Evolutionary conservation across 2,113 vertebrate species (phyloP).

Genomic region (Labrus mixtus): DNA sequence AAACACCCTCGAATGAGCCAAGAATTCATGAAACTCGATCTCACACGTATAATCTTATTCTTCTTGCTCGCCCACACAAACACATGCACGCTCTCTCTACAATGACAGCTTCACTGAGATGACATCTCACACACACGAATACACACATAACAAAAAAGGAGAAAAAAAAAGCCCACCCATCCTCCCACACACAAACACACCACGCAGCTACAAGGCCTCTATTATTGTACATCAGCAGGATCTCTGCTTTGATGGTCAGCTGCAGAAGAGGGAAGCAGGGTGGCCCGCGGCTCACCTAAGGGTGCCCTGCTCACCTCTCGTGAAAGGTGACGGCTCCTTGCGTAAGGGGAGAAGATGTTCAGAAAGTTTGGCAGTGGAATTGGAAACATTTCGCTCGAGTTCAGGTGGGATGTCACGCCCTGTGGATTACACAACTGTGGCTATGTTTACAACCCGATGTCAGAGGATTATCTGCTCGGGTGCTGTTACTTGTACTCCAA

Average conservation of each 20-base stretch:
- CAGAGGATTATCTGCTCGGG: conserved; percentile 12
- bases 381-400: conserved; percentile 48
- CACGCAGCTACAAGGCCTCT: neutral
- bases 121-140: neutral
- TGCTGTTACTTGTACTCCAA: neutral
- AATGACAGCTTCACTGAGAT: conserved; percentile 25
- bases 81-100: neutral
- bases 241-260: conserved; percentile 42
- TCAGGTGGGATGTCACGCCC: conserved; percentile 37
- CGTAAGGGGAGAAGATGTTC: conserved; percentile 22
- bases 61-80: conserved; percentile 25
- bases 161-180: conserved; percentile 10
- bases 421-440: conserved; percentile 36
- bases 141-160: too few species aligned
- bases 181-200: conserved; percentile 30
- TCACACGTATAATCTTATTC: conserved; percentile 34
- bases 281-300: conserved; percentile 28
- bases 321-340: conserved; percentile 41
- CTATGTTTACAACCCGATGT: conserved; percentile 21
- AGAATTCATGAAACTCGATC: conserved; percentile 7
- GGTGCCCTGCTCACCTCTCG: conserved; percentile 45
- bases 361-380: conserved; percentile 20
- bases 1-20: neutral
- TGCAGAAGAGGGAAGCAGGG: conserved; percentile 1
- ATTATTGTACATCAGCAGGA: conserved; percentile 16